Percentiles rank a stretch among this genome's conserved stretches.
Evolutionary conservation across 2,113 vertebrate genomes (phyloP).

Genomic region (Cochlearius cochlearius): DNA sequence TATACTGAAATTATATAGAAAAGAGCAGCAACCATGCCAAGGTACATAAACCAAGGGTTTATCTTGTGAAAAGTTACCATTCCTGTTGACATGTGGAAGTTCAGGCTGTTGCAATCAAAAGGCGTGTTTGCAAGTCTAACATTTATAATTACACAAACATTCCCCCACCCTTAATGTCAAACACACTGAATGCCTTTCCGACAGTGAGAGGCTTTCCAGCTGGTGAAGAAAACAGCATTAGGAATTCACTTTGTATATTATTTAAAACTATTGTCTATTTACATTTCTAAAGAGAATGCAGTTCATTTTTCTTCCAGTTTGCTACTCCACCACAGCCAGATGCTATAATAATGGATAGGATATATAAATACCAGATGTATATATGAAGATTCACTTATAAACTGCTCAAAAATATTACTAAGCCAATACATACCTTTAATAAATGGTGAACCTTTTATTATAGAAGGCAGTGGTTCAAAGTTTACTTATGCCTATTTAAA

Average conservation of each 20-base stretch:
- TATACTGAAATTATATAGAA: background rate
- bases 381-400: background rate
- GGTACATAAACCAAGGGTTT: background rate
- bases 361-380: background rate
- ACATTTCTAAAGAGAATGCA: background rate
- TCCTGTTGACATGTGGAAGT: conserved; percentile 53
- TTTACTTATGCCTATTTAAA: background rate
- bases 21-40: background rate
- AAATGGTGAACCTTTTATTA: background rate
- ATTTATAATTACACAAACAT: conserved; percentile 63
- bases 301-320: background rate
- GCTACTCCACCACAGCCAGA: background rate
- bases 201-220: conserved; percentile 46
- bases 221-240: conserved; percentile 30
- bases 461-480: background rate
- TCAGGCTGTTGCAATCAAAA: conserved; percentile 59
- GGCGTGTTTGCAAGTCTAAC: conserved; percentile 53
- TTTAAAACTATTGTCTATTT: background rate
- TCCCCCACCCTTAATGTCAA: conserved; percentile 61
- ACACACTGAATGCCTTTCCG: conserved; percentile 24
- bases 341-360: background rate
- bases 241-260: background rate
- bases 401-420: background rate
- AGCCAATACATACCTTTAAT: background rate
- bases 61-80: conserved; percentile 36